These are phyloP conservation scores for Corythornis madagascariensis DNA, from an alignment of 2,113 vertebrate genomes.

Conservation along the genomic window DNA sequence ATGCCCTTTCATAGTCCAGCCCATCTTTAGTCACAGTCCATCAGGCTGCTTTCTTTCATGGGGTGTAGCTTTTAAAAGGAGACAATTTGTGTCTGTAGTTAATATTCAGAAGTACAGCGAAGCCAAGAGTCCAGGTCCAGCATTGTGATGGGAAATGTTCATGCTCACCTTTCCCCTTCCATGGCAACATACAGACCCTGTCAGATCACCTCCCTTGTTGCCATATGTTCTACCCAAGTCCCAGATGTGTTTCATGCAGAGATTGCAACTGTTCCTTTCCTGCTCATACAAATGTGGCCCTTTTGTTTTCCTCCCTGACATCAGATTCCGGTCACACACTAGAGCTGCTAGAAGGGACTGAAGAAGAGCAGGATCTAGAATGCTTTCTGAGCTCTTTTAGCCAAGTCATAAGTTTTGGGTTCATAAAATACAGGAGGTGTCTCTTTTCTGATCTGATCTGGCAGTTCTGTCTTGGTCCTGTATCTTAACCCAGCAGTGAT, in stretches of 20 bases:
- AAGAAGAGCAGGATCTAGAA: neutral
- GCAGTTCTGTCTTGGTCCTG: neutral
- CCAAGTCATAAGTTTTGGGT: neutral
- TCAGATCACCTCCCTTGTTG: neutral
- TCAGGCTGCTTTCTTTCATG: neutral
- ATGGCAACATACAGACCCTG: rapidly evolving
- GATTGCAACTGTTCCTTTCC: neutral
- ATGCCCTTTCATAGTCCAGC: neutral
- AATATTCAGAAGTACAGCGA: neutral
- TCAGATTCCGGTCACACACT: neutral
- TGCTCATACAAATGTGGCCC: neutral
- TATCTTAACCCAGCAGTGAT: neutral
- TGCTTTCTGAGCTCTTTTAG: neutral
- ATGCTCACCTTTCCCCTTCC: neutral
- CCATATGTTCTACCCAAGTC: neutral
- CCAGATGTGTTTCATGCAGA: neutral
- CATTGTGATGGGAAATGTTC: neutral
- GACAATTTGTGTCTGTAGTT: neutral
- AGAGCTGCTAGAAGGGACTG: neutral
- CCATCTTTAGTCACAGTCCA: neutral
- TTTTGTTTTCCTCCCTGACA: neutral
- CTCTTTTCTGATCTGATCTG: neutral
- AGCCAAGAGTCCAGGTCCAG: too few relatives aligned
- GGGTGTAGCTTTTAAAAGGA: neutral
- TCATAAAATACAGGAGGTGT: neutral